Base-by-base conservation (phyloP, 2,888 invertebrate species). In the Salpingus planirostris region DNA sequence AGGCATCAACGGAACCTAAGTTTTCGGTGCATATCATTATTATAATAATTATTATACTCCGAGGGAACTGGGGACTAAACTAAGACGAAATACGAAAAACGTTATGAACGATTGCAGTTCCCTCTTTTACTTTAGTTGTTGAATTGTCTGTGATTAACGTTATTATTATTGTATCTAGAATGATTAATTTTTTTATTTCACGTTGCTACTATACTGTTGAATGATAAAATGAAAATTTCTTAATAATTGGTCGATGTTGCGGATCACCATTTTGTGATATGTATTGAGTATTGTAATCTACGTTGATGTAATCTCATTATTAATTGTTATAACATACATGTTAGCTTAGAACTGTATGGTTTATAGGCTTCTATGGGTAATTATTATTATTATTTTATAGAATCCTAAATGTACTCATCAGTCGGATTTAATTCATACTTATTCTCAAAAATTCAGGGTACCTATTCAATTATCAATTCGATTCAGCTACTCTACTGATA, bases 231-330 rank as follows among this genome's bases (percentile, higher is more conserved):
- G 40, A 34, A 24, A 31, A 32, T 39, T 39, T 42, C 38, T 34
- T 44, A 31, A n/a, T n/a, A n/a, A 42, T 43, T 39, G 40, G 42
- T 46, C 44, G 50, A 44, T 45, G 43, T 39, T 41, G 33, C 44
- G 43, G 42, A 43, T 46, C 46, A 46, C 44, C 44, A 44, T 51
- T 50, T 49, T 49, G 49, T 51, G 49, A 44, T 43, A 43, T 39
- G 41, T 45, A 45, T 37, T 41, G 43, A 38, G 41, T 45, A 45
- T 37, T 41, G 43, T 43, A 47, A 49, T 51, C 47, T 51, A 50
- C 48, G 53, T 51, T 53, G 49, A 52, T 50, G 48, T 54, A 52
- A 51, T 54, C 52, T 48, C 43, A 49, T 49, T 49, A 50, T 51
- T n/a, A n/a, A n/a, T n/a, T 51, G 49, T 51, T 51, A 48, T 46